Evolutionary conservation across 1,140 invertebrate species (phyloP).

Genomic region (Meloidogyne chitwoodi): DNA sequence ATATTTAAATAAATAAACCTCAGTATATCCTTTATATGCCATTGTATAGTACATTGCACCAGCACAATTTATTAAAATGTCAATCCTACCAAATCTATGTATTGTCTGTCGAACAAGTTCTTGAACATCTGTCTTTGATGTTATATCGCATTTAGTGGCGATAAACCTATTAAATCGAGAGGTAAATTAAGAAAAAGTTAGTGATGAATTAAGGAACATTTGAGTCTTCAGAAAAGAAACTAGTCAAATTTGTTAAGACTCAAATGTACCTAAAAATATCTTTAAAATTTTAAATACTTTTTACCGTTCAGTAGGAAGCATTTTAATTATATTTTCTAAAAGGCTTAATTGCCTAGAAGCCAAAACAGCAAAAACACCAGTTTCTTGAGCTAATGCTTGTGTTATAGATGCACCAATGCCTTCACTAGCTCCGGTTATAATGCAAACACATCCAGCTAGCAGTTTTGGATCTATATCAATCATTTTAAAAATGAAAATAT

Average conservation of each 20-base stretch:
- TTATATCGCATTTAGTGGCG: slow-evolving; percentile 43
- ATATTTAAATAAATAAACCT: slow-evolving; percentile 25
- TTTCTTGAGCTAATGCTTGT: slow-evolving; percentile 40
- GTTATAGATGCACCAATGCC: slow-evolving; percentile 51
- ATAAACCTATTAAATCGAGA: too few relatives aligned
- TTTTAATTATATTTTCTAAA: slow-evolving; percentile 21
- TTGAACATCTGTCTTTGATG: slow-evolving; percentile 35
- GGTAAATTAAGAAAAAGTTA: not conserved
- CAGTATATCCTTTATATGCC: slow-evolving; percentile 61
- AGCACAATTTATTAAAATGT: slow-evolving; percentile 63
- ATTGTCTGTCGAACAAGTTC: slow-evolving; percentile 26
- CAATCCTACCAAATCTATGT: slow-evolving; percentile 60
- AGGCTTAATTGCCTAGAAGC: slow-evolving; percentile 36
- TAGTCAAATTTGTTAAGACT: too few relatives aligned
- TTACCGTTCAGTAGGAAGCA: not conserved
- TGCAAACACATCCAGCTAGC: slow-evolving; percentile 44
- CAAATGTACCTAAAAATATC: too few relatives aligned
- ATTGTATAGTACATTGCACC: slow-evolving; percentile 63
- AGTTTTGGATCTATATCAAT: slow-evolving; percentile 27
- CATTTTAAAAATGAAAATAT: not conserved
- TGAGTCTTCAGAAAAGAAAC: too few relatives aligned
- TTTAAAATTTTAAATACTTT: too few relatives aligned
- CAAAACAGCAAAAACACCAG: slow-evolving; percentile 47
- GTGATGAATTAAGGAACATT: too few relatives aligned
- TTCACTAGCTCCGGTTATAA: slow-evolving; percentile 50